phyloP scores from a whole-genome alignment of 2,888 invertebrate species.

The Megaustenia siamemsis region DNA sequence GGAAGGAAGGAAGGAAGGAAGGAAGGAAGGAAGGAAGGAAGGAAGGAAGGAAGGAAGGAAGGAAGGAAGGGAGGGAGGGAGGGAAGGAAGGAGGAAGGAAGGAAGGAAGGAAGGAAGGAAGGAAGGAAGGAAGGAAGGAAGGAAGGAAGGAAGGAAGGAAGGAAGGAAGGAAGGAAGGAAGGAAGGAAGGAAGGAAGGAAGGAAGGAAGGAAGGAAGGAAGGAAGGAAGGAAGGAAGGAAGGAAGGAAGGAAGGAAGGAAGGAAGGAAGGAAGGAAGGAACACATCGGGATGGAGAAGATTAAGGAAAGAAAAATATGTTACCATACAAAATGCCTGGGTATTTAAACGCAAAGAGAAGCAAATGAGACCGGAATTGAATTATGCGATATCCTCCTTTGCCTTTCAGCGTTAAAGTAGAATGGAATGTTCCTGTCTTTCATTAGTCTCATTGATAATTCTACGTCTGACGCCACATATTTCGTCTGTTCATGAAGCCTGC shows the following conservation, averaged over 20 bases:
- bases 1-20: not conserved
- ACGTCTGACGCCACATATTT: too few species aligned
- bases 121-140: slow-evolving; percentile 58
- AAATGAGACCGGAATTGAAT: too few species aligned
- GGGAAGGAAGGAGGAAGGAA: slow-evolving; percentile 56
- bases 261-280: too few species aligned
- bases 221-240: slow-evolving; percentile 60
- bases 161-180: slow-evolving; percentile 58
- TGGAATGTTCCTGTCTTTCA: too few species aligned
- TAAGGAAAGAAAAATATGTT: too few species aligned
- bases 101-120: slow-evolving; percentile 58
- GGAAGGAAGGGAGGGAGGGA: not conserved
- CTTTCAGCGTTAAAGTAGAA: too few species aligned
- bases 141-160: slow-evolving; percentile 58
- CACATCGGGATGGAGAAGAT: too few species aligned
- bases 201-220: slow-evolving; percentile 60
- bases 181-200: slow-evolving; percentile 59
- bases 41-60: not conserved
- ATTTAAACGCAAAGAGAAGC: too few species aligned
- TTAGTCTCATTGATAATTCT: too few species aligned
- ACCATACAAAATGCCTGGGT: too few species aligned
- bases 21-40: not conserved
- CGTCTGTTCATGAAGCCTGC: too few species aligned
- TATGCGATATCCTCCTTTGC: too few species aligned
- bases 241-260: slow-evolving; percentile 2